Percentiles rank a stretch among this genome's conserved stretches.
These are phyloP conservation scores for Drosophila borealis DNA, from an alignment of 2,888 invertebrate species.

Conservation along the genomic window DNA sequence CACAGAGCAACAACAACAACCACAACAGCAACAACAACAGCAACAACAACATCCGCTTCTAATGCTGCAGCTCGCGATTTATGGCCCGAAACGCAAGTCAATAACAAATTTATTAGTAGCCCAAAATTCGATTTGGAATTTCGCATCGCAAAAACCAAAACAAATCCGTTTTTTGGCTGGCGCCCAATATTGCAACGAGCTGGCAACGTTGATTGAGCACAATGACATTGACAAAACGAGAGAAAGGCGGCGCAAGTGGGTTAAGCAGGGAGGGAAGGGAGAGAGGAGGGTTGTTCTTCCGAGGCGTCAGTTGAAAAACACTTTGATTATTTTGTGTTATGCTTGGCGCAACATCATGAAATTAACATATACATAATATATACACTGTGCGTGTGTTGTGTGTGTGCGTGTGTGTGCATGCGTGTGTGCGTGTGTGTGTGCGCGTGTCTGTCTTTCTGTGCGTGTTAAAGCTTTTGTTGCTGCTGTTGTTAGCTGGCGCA, in stretches of 20 bases:
- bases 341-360: constrained; percentile 38
- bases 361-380: constrained; percentile 42
- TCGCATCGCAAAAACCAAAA: constrained; percentile 9
- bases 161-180: constrained; percentile 16
- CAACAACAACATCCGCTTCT: not conserved
- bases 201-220: constrained; percentile 24
- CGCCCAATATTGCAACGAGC: constrained; percentile 25
- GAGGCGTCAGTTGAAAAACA: constrained; percentile 39
- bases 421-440: constrained; percentile 1
- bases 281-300: not conserved
- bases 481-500: constrained; percentile 27
- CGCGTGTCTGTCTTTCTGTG: constrained; percentile 12
- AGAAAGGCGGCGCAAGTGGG: not conserved
- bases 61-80: not conserved
- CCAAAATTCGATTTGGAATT: constrained; percentile 24
- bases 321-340: constrained; percentile 50
- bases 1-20: not conserved
- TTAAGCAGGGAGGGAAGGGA: not conserved
- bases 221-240: not conserved
- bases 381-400: constrained; percentile 1
- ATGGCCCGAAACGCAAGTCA: constrained; percentile 28
- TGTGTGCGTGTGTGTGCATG: constrained; percentile 3
- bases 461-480: constrained; percentile 35
- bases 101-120: constrained; percentile 38
- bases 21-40: not conserved